Evolutionary conservation across 2,888 invertebrate genomes (phyloP).

Genomic region (Gastracanthus pulcherrimus): DNA sequence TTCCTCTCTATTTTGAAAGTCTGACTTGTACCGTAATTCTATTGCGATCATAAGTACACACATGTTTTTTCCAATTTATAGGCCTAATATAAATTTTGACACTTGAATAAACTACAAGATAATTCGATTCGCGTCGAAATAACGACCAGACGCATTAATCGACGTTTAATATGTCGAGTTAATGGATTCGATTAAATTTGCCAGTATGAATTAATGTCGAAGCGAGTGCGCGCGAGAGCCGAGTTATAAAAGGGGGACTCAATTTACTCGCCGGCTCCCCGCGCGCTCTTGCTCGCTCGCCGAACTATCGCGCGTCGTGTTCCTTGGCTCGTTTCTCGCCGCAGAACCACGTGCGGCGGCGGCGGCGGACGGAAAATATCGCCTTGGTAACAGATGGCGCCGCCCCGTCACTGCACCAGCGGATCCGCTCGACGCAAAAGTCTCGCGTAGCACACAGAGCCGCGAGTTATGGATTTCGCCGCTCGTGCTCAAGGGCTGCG

Average conservation of each 20-base stretch:
- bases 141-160: too few species aligned
- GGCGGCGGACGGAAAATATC: slow-evolving; percentile 28
- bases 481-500: neutral
- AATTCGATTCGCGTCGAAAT: too few species aligned
- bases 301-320: too few species aligned
- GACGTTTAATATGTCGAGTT: neutral
- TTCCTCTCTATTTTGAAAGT: too few species aligned
- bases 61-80: too few species aligned
- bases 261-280: neutral
- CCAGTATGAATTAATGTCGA: neutral
- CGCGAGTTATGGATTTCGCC: slow-evolving; percentile 35
- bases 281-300: too few species aligned
- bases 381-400: slow-evolving; percentile 37
- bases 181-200: slow-evolving; percentile 29
- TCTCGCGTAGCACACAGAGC: neutral
- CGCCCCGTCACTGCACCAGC: neutral
- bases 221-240: neutral
- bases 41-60: too few species aligned
- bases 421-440: slow-evolving; percentile 20
- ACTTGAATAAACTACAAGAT: too few species aligned
- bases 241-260: neutral
- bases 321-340: neutral
- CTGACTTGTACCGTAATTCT: too few species aligned
- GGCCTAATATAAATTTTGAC: too few species aligned
- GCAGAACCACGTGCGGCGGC: too few species aligned